Evolutionary conservation across 1,140 invertebrate species (phyloP).

Genomic region (Drosophila pallidifrons): DNA sequence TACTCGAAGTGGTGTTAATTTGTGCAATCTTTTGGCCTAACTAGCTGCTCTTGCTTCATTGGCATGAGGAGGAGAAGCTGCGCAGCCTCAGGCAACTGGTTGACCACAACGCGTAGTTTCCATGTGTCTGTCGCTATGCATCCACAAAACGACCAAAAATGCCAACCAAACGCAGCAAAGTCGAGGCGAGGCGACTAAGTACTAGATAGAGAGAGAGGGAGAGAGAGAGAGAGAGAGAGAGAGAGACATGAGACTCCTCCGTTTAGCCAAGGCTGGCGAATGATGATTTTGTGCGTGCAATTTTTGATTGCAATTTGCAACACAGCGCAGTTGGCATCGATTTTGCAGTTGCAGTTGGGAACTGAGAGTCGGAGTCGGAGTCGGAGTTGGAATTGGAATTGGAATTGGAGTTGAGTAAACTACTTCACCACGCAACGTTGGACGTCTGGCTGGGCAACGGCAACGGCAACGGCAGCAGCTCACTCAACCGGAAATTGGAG

Average conservation of each 20-base stretch:
- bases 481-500: slow-evolving; percentile 85
- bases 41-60: no score
- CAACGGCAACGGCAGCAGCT: slow-evolving; percentile 58
- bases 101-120: slow-evolving; percentile 63
- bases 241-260: slow-evolving; percentile 22
- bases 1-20: no score
- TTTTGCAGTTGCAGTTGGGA: neutral
- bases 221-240: no score
- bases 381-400: slow-evolving; percentile 15
- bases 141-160: slow-evolving; percentile 71
- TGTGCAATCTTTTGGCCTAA: no score
- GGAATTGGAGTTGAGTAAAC: slow-evolving; percentile 21
- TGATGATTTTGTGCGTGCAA: slow-evolving; percentile 68
- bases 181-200: no score
- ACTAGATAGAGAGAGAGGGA: no score
- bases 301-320: slow-evolving; percentile 63
- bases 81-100: slow-evolving; percentile 2
- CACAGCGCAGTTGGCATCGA: neutral
- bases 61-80: neutral
- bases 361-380: neutral
- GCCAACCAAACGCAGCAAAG: slow-evolving; percentile 45
- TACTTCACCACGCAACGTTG: slow-evolving; percentile 36
- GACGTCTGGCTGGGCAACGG: slow-evolving; percentile 21
- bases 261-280: slow-evolving; percentile 33
- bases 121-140: slow-evolving; percentile 50